These are phyloP conservation scores for Lamellibrachia satsuma DNA, from an alignment of 2,888 invertebrate species.

Conservation along the genomic window DNA sequence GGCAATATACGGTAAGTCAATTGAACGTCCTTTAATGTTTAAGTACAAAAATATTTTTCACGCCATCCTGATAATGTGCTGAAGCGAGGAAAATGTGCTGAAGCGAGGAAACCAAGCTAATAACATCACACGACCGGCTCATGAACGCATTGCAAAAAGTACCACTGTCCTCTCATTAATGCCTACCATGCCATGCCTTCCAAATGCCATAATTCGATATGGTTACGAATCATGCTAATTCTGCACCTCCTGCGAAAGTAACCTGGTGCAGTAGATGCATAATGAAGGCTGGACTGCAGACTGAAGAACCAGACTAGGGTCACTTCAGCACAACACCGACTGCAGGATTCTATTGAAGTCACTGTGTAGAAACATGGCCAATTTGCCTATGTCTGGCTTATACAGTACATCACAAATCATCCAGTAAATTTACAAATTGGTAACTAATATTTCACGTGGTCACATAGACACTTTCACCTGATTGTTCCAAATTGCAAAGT, in stretches of 20 bases:
- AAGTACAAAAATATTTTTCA: neutral
- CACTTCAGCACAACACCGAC: too few species aligned
- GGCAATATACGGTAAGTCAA: neutral
- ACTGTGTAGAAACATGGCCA: too few species aligned
- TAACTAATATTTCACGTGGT: too few species aligned
- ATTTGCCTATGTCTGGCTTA: too few species aligned
- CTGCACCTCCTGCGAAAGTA: neutral
- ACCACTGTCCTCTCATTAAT: neutral
- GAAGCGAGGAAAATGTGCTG: neutral
- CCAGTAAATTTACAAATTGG: too few species aligned
- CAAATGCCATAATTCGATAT: neutral
- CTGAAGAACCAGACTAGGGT: too few species aligned
- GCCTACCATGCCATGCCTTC: neutral
- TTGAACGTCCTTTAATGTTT: neutral
- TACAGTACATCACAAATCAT: too few species aligned
- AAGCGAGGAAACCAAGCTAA: neutral
- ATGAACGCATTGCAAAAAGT: neutral
- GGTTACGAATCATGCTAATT: neutral
- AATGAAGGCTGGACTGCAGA: too few species aligned
- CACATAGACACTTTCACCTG: too few species aligned
- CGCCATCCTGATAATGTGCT: neutral
- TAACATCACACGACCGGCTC: neutral
- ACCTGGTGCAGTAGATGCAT: neutral
- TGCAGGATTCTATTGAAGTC: too few species aligned
- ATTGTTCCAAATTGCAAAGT: too few species aligned